These are phyloP conservation scores for Asarcornis scutulata DNA, from an alignment of 2,113 vertebrate species.

Conservation along the genomic window DNA sequence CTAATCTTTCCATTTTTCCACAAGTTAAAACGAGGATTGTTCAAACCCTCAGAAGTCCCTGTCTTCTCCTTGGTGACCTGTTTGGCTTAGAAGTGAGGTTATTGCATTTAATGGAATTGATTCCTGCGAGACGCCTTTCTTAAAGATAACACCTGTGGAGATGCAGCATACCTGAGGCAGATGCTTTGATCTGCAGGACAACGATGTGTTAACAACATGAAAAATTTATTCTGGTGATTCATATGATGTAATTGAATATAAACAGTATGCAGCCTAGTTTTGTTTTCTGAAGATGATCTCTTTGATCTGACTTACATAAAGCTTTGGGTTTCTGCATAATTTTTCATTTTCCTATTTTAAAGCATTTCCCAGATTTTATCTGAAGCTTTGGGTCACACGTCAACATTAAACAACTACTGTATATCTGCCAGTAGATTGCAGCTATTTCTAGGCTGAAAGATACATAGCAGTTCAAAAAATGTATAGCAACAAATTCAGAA, in stretches of 20 bases:
- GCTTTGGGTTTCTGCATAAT: not conserved
- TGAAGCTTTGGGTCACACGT: not conserved
- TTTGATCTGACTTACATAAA: slow-evolving; percentile 31
- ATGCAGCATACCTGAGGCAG: not conserved
- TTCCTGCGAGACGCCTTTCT: not conserved
- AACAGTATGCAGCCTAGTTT: not conserved
- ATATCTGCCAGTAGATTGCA: not conserved
- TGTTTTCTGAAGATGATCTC: not conserved
- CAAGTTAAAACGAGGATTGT: not conserved
- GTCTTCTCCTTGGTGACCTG: not conserved
- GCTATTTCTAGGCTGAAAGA: not conserved
- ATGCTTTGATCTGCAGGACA: slow-evolving; percentile 49
- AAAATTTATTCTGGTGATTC: not conserved
- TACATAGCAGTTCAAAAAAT: not conserved
- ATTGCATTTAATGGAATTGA: not conserved
- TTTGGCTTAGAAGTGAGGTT: slow-evolving; percentile 42
- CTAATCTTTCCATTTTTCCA: not conserved
- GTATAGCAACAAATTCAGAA: not conserved
- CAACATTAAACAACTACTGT: not conserved
- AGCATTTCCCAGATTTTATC: not conserved
- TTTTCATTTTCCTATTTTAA: not conserved
- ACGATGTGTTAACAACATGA: not conserved
- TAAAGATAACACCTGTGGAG: not conserved
- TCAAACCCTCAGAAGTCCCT: not conserved
- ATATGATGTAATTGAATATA: not conserved